These are phyloP conservation scores for Lordiphosa mommai DNA, from an alignment of 1,140 invertebrate genomes.

Conservation along the genomic window DNA sequence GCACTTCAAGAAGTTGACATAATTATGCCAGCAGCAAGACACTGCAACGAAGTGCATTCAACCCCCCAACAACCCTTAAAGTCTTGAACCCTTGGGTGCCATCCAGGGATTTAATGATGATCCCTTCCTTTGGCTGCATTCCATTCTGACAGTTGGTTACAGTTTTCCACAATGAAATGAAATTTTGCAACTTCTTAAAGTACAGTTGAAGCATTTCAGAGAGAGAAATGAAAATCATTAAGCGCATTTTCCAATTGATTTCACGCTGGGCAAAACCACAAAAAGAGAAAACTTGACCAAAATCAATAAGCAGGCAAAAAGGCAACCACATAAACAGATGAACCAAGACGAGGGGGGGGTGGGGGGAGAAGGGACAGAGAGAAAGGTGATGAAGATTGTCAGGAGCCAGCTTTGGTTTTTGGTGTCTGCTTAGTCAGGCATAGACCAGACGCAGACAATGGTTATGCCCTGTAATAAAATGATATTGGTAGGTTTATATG, in stretches of 20 bases:
- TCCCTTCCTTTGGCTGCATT: slow-evolving; percentile 23
- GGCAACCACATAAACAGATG: slow-evolving; percentile 42
- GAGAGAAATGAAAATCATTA: slow-evolving; percentile 59
- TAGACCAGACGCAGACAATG: slow-evolving; percentile 23
- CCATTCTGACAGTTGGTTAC: slow-evolving; percentile 37
- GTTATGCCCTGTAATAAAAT: neutral
- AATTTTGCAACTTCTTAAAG: slow-evolving; percentile 47
- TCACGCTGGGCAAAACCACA: slow-evolving; percentile 51
- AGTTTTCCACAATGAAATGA: slow-evolving; percentile 49
- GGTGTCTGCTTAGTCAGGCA: slow-evolving; percentile 41
- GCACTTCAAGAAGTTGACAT: slow-evolving; percentile 75
- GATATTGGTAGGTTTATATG: neutral
- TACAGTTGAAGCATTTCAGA: slow-evolving; percentile 55
- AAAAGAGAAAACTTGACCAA: slow-evolving; percentile 43
- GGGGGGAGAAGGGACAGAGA: slow-evolving; percentile 5
- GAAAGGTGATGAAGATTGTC: slow-evolving; percentile 25
- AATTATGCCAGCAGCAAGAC: slow-evolving; percentile 60
- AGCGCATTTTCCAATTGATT: slow-evolving; percentile 77
- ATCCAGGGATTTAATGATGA: slow-evolving; percentile 27
- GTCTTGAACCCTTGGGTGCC: slow-evolving; percentile 22
- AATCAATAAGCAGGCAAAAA: slow-evolving; percentile 68
- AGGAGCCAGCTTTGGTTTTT: slow-evolving; percentile 19
- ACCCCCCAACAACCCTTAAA: slow-evolving; percentile 40
- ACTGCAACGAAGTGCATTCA: slow-evolving; percentile 14
- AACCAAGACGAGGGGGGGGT: slow-evolving; percentile 8